These are phyloP conservation scores for Polyergus mexicanus DNA, from an alignment of 1,140 invertebrate species.

Conservation along the genomic window DNA sequence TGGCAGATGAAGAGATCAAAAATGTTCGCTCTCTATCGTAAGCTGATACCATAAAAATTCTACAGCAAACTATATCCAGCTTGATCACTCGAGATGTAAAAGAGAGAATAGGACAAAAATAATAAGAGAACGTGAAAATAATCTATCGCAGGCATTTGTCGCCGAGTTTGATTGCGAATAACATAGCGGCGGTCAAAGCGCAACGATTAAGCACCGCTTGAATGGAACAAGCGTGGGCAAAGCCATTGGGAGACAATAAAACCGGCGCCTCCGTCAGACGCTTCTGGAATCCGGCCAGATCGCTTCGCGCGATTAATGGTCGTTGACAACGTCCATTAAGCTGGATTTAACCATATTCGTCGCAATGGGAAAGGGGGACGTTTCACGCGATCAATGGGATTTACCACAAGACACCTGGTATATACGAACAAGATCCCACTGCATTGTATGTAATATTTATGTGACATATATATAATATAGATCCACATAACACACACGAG, in stretches of 20 bases:
- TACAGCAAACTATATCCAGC: not conserved
- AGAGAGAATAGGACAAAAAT: not conserved
- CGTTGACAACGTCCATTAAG: constrained; percentile 58
- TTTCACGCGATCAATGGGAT: not conserved
- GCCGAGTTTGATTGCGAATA: constrained; percentile 31
- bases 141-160: not conserved
- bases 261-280: constrained; percentile 73
- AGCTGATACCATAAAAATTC: not conserved
- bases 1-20: not conserved
- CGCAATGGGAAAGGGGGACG: not conserved
- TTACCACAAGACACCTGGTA: not conserved
- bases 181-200: constrained; percentile 40
- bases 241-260: constrained; percentile 76
- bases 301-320: constrained; percentile 63
- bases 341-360: constrained; percentile 34
- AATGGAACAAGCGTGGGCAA: constrained; percentile 71
- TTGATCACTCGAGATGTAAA: not conserved
- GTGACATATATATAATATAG: too few relatives aligned
- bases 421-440: not conserved
- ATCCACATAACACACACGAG: too few relatives aligned
- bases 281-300: constrained; percentile 77
- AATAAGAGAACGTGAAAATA: not conserved
- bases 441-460: too few relatives aligned
- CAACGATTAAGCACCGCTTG: constrained; percentile 66
- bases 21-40: not conserved